These are phyloP conservation scores for Linyphia triangularis DNA, from an alignment of 2,888 invertebrate genomes.

Conservation along the genomic window DNA sequence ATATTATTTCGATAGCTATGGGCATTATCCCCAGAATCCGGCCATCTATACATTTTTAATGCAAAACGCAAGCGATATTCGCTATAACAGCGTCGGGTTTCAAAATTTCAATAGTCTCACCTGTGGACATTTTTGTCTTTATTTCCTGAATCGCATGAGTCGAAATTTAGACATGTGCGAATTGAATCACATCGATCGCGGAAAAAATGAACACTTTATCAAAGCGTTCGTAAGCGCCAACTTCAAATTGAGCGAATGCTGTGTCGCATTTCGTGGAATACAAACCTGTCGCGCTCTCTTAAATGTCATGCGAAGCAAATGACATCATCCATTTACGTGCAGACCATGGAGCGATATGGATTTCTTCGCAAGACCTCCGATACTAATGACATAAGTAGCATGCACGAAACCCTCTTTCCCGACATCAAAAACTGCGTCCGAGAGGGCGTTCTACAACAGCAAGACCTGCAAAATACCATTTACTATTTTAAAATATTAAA, in stretches of 20 bases:
- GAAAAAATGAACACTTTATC: neutral
- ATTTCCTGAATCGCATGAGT: neutral
- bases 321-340: too few species aligned
- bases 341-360: too few species aligned
- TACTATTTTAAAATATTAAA: too few species aligned
- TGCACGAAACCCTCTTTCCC: too few species aligned
- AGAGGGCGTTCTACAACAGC: too few species aligned
- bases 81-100: neutral
- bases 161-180: neutral
- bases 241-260: neutral
- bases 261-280: neutral
- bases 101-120: neutral
- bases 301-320: too few species aligned
- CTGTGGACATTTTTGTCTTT: constrained; percentile 49
- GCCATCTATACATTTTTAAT: constrained; percentile 27
- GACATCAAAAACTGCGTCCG: too few species aligned
- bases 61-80: neutral
- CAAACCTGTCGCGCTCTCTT: too few species aligned
- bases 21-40: neutral
- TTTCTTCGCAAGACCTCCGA: too few species aligned
- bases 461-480: too few species aligned
- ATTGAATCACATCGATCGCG: neutral
- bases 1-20: constrained; percentile 56
- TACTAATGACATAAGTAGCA: too few species aligned
- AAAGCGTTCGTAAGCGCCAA: neutral